Evolutionary conservation across 2,113 vertebrate species (phyloP).

Genomic region (Bothrops jararaca): DNA sequence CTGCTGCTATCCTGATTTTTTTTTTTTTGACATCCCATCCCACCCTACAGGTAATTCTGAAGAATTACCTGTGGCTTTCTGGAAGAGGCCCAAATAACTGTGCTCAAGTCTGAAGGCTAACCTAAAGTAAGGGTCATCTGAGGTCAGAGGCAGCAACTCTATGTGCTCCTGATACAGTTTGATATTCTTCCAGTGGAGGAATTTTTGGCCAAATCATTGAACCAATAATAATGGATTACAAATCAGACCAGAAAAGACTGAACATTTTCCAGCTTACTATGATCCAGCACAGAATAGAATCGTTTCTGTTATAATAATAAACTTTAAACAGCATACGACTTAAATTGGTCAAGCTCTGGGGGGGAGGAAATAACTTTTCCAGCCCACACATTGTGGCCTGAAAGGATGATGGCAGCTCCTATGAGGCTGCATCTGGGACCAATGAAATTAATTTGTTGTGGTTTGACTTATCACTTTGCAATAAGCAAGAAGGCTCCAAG

Average conservation of each 20-base stretch:
- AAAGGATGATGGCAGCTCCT: constrained; percentile 47
- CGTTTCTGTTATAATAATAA: not conserved
- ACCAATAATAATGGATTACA: not conserved
- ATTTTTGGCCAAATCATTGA: not conserved
- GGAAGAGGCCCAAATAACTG: not conserved
- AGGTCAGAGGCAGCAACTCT: not conserved
- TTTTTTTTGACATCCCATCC: not conserved
- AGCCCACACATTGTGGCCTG: constrained; percentile 67
- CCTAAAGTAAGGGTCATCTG: not conserved
- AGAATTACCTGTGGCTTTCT: not conserved
- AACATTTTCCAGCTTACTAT: not conserved
- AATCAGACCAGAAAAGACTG: not conserved
- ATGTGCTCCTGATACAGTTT: not conserved
- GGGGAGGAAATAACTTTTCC: not conserved
- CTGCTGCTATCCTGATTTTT: not conserved
- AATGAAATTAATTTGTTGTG: constrained; percentile 63
- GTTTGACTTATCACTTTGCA: constrained; percentile 59
- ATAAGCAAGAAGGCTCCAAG: constrained; percentile 36
- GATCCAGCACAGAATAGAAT: not conserved
- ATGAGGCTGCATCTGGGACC: constrained; percentile 46
- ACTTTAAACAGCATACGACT: not conserved
- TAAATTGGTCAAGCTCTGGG: constrained; percentile 5
- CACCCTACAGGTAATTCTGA: not conserved
- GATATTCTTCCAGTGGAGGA: not conserved
- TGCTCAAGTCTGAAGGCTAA: not conserved